Conservation (phyloP, 1,140 invertebrate genomes). For the Tribolium madens region DNA sequence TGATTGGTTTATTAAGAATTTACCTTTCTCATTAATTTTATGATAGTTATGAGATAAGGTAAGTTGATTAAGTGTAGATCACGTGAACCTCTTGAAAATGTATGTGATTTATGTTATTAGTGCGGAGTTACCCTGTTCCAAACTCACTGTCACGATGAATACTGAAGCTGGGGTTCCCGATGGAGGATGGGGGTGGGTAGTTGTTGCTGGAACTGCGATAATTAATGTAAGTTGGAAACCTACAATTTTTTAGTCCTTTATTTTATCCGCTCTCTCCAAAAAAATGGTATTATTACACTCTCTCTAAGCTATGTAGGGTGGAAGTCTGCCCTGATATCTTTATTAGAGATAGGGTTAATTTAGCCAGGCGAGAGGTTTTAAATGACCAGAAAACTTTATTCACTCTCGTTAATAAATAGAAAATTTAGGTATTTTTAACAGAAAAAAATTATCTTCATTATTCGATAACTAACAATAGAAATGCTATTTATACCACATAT, state of each 20-base stretch:
- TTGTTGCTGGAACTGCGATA: constrained; percentile 72
- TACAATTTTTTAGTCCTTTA: constrained; percentile 45
- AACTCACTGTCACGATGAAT: constrained; percentile 26
- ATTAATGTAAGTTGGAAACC: constrained; percentile 71
- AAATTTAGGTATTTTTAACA: too few relatives aligned
- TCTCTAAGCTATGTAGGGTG: neutral
- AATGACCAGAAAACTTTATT: neutral
- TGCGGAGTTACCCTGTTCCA: constrained; percentile 4
- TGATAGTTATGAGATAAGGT: constrained; percentile 7
- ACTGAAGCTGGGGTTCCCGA: constrained; percentile 66
- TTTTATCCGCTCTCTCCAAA: neutral
- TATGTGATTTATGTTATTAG: constrained; percentile 37
- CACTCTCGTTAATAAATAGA: too few relatives aligned
- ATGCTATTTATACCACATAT: neutral
- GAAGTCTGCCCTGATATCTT: constrained; percentile 5
- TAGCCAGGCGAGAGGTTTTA: neutral
- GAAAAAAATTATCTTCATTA: too few relatives aligned
- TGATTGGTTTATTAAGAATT: neutral
- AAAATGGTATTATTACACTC: neutral
- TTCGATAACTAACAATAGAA: too few relatives aligned
- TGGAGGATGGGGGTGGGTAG: constrained; percentile 78
- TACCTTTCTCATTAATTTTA: neutral
- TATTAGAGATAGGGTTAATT: constrained; percentile 14
- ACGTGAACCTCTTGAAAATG: constrained; percentile 14
- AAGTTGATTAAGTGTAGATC: constrained; percentile 6